Evolutionary conservation across 2,888 invertebrate genomes (phyloP).

Genomic region (Microplitis deprimator): DNA sequence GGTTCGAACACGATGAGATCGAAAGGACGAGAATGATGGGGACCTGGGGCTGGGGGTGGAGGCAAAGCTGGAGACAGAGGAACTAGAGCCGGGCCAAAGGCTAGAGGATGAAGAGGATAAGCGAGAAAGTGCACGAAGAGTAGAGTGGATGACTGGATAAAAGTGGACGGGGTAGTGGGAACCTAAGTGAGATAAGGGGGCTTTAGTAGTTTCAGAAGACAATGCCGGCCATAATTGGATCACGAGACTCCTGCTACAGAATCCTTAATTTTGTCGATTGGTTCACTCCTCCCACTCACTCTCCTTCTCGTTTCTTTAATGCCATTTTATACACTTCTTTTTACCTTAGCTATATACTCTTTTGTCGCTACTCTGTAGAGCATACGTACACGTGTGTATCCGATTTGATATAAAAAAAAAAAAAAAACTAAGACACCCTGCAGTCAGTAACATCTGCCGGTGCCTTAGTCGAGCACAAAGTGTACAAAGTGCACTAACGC

Average conservation of each 20-base stretch:
- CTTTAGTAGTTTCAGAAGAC: conserved; percentile 62
- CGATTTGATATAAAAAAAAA: no score
- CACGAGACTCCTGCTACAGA: conserved; percentile 61
- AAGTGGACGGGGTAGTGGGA: conserved; percentile 50
- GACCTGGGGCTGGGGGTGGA: no score
- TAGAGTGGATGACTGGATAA: conserved; percentile 50
- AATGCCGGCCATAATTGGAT: conserved; percentile 65
- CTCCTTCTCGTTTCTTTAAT: conserved; percentile 15
- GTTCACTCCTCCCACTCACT: conserved; percentile 52
- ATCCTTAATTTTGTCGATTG: conserved; percentile 64
- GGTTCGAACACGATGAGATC: conserved; percentile 30
- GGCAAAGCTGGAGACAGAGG: no score
- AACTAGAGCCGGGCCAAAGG: no score
- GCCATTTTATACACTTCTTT: conserved; percentile 18
- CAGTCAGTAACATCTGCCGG: no score
- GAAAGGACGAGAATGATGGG: conserved; percentile 6
- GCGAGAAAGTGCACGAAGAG: conserved; percentile 43
- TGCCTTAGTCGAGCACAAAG: no score
- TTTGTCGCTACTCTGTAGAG: neutral
- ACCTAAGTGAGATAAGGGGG: conserved; percentile 60
- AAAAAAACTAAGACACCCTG: no score
- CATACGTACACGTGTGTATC: no score
- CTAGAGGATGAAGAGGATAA: conserved; percentile 27
- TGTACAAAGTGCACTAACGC: conserved; percentile 29
- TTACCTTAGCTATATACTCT: neutral